Evolutionary conservation across 2,113 vertebrate genomes (phyloP).

Genomic region (Anseranas semipalmata): DNA sequence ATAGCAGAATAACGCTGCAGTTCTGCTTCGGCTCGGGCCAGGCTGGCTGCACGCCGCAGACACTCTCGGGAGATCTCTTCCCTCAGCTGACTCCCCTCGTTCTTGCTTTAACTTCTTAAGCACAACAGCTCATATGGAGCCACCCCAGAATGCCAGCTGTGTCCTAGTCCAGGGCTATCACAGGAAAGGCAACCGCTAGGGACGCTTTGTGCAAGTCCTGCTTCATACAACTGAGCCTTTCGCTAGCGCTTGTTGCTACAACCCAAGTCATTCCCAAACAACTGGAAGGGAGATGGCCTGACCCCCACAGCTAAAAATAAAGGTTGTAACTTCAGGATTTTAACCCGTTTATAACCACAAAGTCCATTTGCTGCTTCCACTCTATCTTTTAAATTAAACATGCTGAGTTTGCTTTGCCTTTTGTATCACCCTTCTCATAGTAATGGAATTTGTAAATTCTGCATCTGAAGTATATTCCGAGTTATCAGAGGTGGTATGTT

Average conservation of each 20-base stretch:
- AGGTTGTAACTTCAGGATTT: not conserved
- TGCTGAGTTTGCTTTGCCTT: not conserved
- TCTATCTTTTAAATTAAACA: not conserved
- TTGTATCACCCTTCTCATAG: not conserved
- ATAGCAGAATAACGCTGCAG: not conserved
- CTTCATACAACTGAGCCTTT: fast-evolving
- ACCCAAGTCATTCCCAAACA: not conserved
- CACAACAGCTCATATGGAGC: not conserved
- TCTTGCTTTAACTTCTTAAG: not conserved
- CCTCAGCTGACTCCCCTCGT: not conserved
- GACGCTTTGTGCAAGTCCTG: not conserved
- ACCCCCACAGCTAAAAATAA: not conserved
- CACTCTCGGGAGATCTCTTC: not conserved
- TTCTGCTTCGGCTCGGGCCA: not conserved
- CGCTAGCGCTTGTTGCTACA: not conserved
- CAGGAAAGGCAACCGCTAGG: not conserved
- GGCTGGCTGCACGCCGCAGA: not conserved
- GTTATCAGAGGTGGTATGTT: not conserved
- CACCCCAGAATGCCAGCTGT: not conserved
- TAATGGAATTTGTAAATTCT: not conserved
- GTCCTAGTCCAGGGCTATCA: not conserved
- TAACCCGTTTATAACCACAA: not conserved
- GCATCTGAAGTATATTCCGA: not conserved
- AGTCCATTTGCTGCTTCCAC: not conserved
- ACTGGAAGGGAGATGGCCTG: not conserved